These are phyloP conservation scores for Columba guinea DNA, from an alignment of 2,797 vertebrate genomes.

Conservation along the genomic window DNA sequence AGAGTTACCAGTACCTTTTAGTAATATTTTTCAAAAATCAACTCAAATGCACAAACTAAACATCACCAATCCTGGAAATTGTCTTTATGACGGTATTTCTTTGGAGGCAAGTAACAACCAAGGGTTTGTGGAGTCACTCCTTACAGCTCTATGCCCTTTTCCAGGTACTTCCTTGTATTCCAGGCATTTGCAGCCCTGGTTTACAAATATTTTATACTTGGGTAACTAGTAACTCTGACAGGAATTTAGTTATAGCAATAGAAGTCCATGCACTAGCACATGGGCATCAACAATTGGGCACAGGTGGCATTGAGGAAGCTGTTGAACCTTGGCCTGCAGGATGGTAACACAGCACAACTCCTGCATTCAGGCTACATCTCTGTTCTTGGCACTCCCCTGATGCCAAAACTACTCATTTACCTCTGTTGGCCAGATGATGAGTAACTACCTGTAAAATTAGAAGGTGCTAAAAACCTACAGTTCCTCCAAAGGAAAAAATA, in stretches of 20 bases:
- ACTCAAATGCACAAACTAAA: background rate
- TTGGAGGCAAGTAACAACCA: background rate
- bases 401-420: no score
- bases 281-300: background rate
- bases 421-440: background rate
- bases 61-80: rapidly evolving
- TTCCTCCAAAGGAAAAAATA: background rate
- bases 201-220: background rate
- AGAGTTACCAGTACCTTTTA: background rate
- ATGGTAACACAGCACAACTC: background rate
- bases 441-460: background rate
- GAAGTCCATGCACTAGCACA: background rate
- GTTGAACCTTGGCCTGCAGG: background rate
- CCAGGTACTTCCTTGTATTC: background rate
- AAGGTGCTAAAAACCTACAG: background rate
- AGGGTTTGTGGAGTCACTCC: background rate
- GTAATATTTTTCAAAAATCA: background rate
- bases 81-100: background rate
- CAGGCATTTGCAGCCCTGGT: background rate
- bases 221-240: background rate
- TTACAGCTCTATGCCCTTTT: background rate
- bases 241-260: background rate
- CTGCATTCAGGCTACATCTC: background rate
- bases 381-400: background rate
- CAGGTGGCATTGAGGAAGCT: background rate